These are phyloP conservation scores for Neopelma chrysocephalum DNA, from an alignment of 2,797 vertebrate species.

Conservation along the genomic window DNA sequence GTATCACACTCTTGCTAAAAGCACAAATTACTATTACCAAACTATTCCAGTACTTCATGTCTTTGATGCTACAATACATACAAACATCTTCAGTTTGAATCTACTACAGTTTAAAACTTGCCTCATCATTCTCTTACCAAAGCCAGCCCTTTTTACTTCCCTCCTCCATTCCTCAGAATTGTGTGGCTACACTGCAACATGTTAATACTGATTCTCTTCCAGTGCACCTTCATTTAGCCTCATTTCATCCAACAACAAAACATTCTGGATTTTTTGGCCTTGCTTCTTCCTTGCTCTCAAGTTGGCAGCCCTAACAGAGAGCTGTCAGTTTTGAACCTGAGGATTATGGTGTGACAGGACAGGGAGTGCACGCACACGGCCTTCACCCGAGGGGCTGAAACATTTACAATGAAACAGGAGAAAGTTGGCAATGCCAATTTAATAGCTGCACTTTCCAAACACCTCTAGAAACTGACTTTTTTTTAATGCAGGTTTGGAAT, in stretches of 20 bases:
- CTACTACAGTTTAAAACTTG: background rate
- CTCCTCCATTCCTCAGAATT: background rate
- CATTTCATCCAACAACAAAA: background rate
- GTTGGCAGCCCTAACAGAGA: background rate
- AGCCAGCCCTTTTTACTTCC: background rate
- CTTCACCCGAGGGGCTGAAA: background rate
- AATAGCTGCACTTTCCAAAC: background rate
- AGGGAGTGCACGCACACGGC: fast-evolving
- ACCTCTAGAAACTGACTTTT: background rate
- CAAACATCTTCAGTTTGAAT: background rate
- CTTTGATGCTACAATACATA: background rate
- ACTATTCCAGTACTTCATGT: background rate
- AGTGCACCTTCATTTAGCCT: background rate
- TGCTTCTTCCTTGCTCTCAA: background rate
- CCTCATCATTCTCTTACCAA: background rate
- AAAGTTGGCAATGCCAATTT: background rate
- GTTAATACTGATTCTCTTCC: background rate
- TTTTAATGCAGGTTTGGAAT: background rate
- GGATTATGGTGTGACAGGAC: background rate
- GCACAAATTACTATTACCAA: background rate
- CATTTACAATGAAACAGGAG: background rate
- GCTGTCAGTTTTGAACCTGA: background rate
- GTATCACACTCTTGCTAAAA: background rate
- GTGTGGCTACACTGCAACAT: background rate
- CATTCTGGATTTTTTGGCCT: background rate